Evolutionary conservation across 92 coral and sea anemone species (phyloP).

Genomic region (Paragorgia papillata): DNA sequence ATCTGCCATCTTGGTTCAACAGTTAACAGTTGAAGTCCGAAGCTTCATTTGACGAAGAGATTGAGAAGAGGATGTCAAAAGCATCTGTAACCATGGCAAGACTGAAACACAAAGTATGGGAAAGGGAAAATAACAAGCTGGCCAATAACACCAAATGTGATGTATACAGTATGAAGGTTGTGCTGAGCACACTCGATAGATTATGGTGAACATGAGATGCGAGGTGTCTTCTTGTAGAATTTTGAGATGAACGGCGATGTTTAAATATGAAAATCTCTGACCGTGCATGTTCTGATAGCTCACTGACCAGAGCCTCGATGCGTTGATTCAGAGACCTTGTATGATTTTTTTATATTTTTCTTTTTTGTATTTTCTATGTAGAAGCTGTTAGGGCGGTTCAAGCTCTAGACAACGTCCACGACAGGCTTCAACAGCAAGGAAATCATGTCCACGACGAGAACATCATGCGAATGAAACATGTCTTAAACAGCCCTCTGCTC

Average conservation of each 20-base stretch:
- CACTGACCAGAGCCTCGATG: too few species aligned
- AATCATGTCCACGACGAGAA: constrained; percentile 77
- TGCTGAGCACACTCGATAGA: constrained; percentile 36
- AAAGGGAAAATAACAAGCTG: neutral
- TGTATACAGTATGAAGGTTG: neutral
- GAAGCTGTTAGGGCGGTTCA: constrained; percentile 85
- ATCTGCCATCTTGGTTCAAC: constrained; percentile 8
- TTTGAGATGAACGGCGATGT: too few species aligned
- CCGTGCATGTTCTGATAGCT: too few species aligned
- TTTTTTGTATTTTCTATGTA: constrained; percentile 36
- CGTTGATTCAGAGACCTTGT: too few species aligned
- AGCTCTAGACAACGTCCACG: constrained; percentile 81
- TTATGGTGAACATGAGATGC: too few species aligned
- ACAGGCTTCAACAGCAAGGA: constrained; percentile 77
- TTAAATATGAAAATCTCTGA: too few species aligned
- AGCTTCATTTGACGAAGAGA: neutral
- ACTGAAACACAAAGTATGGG: constrained; percentile 2
- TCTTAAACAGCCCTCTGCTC: constrained; percentile 91
- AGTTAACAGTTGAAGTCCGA: neutral
- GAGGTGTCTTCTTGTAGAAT: too few species aligned
- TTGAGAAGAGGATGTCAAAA: constrained; percentile 11
- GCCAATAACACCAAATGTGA: neutral
- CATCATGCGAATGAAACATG: constrained; percentile 75
- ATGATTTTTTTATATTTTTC: too few species aligned
- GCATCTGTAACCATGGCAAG: constrained; percentile 17